Evolutionary conservation across 2,113 vertebrate genomes (phyloP).

Genomic region (Euleptes europaea): DNA sequence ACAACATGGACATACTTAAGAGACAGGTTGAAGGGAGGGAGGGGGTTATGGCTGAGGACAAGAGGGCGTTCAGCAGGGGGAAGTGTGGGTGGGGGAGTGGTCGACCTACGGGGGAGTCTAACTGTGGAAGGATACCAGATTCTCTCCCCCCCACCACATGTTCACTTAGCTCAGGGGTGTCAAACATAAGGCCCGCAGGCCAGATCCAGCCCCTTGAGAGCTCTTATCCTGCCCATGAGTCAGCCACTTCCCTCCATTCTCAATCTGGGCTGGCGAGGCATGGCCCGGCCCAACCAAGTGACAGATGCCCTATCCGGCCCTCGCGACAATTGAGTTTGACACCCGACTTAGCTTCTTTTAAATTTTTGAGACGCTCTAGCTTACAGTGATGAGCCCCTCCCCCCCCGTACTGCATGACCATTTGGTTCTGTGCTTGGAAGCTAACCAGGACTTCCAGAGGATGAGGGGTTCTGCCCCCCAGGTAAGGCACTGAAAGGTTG

Average conservation of each 20-base stretch:
- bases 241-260: too few species aligned
- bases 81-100: neutral
- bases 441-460: neutral
- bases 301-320: too few species aligned
- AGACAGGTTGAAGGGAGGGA: neutral
- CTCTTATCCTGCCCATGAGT: too few species aligned
- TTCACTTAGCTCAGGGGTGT: neutral
- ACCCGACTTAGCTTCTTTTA: too few species aligned
- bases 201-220: too few species aligned
- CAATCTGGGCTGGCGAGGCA: too few species aligned
- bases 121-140: neutral
- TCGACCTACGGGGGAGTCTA: neutral
- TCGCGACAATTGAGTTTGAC: too few species aligned
- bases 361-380: neutral
- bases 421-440: neutral
- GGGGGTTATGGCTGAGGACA: neutral
- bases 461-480: neutral
- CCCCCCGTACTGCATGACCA: neutral
- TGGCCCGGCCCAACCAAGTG: too few species aligned
- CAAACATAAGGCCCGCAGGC: too few species aligned
- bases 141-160: neutral
- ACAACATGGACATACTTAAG: conserved; percentile 50
- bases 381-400: neutral
- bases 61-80: neutral
- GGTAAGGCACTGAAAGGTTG: neutral